These are phyloP conservation scores for Chamaetylas fuelleborni DNA, from an alignment of 2,113 vertebrate species.

Conservation along the genomic window DNA sequence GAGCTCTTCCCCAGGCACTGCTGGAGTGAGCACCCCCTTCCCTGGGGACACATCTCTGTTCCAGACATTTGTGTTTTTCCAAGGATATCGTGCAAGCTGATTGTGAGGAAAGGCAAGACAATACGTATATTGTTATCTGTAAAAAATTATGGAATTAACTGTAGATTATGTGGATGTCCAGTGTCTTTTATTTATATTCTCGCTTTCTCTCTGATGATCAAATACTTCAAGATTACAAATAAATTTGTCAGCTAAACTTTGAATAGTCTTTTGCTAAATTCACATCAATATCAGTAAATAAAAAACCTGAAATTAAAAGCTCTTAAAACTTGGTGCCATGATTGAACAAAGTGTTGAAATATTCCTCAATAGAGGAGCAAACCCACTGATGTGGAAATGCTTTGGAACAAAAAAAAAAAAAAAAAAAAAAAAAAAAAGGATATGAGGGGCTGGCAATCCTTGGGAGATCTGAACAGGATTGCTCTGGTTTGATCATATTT, in stretches of 20 bases:
- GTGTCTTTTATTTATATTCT: constrained; percentile 88
- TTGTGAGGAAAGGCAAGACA: constrained; percentile 40
- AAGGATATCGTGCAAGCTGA: neutral
- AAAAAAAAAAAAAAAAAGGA: accelerated
- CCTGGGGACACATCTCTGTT: neutral
- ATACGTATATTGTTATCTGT: constrained; percentile 22
- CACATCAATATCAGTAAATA: neutral
- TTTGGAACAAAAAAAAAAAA: neutral
- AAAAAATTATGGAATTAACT: constrained; percentile 40
- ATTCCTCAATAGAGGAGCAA: neutral
- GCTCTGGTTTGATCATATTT: neutral
- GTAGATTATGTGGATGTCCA: constrained; percentile 67
- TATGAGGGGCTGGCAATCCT: neutral
- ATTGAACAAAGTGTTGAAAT: neutral
- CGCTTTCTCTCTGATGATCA: constrained; percentile 79
- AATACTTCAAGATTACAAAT: constrained; percentile 85
- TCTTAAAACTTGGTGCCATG: neutral
- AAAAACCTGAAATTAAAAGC: neutral
- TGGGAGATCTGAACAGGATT: neutral
- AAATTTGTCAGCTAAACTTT: constrained; percentile 89
- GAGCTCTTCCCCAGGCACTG: neutral
- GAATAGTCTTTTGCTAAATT: constrained; percentile 56
- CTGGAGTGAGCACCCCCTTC: neutral
- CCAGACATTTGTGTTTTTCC: constrained; percentile 75
- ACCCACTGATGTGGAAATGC: accelerated